These are phyloP conservation scores for Aleiodes testaceus DNA, from an alignment of 2,888 invertebrate species.

Conservation along the genomic window DNA sequence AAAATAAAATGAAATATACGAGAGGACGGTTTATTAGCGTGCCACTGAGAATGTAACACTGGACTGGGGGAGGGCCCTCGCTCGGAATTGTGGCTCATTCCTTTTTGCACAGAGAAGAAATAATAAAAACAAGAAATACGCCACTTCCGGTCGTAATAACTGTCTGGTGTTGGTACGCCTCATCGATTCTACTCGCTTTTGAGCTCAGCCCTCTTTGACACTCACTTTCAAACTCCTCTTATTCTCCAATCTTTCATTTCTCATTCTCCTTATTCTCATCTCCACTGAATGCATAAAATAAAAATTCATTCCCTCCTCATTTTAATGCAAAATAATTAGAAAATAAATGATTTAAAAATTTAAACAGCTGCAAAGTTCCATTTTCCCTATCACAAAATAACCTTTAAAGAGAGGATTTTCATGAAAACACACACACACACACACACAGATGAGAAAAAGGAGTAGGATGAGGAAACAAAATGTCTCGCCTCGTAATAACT, in stretches of 20 bases:
- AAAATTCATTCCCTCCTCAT: too few species aligned
- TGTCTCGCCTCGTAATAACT: constrained; percentile 50
- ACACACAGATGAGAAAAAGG: background rate
- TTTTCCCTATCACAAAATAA: constrained; percentile 3
- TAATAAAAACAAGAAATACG: constrained; percentile 29
- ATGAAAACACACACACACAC: background rate
- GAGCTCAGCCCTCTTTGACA: constrained; percentile 7
- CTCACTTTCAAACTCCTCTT: background rate
- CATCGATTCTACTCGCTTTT: constrained; percentile 40
- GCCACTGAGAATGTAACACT: constrained; percentile 27
- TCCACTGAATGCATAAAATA: too few species aligned
- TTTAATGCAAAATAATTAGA: background rate
- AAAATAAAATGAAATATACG: constrained; percentile 25
- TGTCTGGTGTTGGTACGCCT: constrained; percentile 45
- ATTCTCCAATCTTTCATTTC: background rate
- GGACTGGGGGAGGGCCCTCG: constrained; percentile 17
- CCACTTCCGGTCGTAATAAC: constrained; percentile 55
- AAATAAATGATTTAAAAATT: too few species aligned
- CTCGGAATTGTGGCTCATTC: constrained; percentile 30
- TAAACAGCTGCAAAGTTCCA: constrained; percentile 22
- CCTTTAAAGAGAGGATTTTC: constrained; percentile 25
- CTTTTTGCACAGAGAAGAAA: constrained; percentile 8
- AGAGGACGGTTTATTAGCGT: constrained; percentile 40
- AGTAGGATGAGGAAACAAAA: constrained; percentile 46
- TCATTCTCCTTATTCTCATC: background rate